A percentile compares a stretch with the other conserved stretches of the same genome.
These are phyloP conservation scores for Amphipoea lucens DNA, from an alignment of 2,888 invertebrate species.

Conservation along the genomic window DNA sequence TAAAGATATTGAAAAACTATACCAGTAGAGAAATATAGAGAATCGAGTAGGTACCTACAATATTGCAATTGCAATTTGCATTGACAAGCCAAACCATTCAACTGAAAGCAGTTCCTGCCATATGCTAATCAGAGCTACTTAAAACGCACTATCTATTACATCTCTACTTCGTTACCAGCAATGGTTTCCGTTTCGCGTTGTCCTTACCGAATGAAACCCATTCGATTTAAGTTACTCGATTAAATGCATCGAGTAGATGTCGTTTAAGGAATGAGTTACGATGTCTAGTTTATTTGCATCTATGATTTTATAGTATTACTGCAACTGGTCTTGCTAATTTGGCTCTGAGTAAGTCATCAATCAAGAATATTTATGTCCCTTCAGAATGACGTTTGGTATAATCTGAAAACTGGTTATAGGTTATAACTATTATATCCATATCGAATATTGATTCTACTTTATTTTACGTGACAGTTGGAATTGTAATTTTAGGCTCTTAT, in stretches of 20 bases:
- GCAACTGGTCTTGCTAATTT: slow-evolving; percentile 47
- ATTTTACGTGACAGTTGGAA: background rate
- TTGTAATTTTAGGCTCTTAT: background rate
- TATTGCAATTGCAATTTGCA: too few species aligned
- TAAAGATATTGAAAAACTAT: background rate
- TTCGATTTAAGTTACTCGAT: slow-evolving; percentile 43
- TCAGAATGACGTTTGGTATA: background rate
- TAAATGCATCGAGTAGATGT: slow-evolving; percentile 35
- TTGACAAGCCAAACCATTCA: slow-evolving; percentile 12
- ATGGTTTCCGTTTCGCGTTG: slow-evolving; percentile 38
- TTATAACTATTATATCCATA: background rate
- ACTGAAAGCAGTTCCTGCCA: slow-evolving; percentile 6
- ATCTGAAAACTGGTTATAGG: background rate
- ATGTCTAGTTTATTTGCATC: slow-evolving; percentile 42
- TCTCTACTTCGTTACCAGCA: slow-evolving; percentile 31
- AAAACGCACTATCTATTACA: background rate
- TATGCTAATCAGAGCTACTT: slow-evolving; percentile 36
- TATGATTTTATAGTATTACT: slow-evolving; percentile 26
- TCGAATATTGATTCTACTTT: background rate
- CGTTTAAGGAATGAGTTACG: slow-evolving; percentile 44
- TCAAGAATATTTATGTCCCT: slow-evolving; percentile 28
- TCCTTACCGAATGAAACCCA: slow-evolving; percentile 29
- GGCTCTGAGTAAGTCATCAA: slow-evolving; percentile 19
- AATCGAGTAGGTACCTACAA: background rate
- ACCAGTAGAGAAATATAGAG: background rate